phyloP scores from a whole-genome alignment of 1,140 invertebrate species.

The Penaeus japonicus region DNA sequence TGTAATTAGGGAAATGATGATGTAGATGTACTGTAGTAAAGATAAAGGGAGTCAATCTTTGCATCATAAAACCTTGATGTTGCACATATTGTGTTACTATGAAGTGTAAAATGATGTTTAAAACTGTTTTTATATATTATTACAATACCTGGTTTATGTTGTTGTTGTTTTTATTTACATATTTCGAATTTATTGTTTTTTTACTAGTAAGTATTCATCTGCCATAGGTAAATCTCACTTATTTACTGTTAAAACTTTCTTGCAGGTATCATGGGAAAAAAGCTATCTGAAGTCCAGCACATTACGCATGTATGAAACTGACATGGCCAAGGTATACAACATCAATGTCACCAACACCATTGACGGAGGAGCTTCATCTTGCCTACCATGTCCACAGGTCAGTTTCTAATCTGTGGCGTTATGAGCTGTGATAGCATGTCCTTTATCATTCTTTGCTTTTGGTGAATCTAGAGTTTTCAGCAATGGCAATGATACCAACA shows the following conservation, averaged over 20 bases:
- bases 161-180: neutral
- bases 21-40: too few species aligned
- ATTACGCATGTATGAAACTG: conserved; percentile 60
- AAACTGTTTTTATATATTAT: too few species aligned
- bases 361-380: conserved; percentile 69
- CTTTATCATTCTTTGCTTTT: too few species aligned
- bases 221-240: neutral
- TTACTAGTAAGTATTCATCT: neutral
- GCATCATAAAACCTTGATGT: too few species aligned
- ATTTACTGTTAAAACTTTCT: neutral
- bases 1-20: too few species aligned
- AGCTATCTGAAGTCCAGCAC: conserved; percentile 43
- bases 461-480: too few species aligned
- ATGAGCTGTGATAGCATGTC: too few species aligned
- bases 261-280: conserved; percentile 57
- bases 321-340: conserved; percentile 68
- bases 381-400: conserved; percentile 68
- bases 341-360: conserved; percentile 72
- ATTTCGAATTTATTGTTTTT: neutral
- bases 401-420: neutral
- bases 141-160: neutral
- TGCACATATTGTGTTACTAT: too few species aligned
- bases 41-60: too few species aligned
- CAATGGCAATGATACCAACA: too few species aligned
- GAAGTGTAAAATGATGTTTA: too few species aligned